Evolutionary conservation across 2,113 vertebrate genomes (phyloP), one percentile per base, ranked within the genome.

Genomic region (Colius striatus): DNA sequence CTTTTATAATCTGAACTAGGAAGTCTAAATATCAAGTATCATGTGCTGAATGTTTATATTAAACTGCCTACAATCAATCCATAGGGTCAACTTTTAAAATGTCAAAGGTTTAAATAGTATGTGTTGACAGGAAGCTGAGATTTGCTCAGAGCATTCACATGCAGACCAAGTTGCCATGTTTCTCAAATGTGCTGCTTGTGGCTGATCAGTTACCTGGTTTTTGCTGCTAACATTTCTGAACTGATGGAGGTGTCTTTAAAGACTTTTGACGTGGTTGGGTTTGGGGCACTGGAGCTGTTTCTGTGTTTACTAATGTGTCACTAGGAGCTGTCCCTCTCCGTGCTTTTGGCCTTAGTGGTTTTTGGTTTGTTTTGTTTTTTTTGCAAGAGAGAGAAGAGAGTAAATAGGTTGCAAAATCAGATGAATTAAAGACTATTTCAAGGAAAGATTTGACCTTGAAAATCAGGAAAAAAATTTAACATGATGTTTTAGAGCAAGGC

Each of bases 1-100:
- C 82, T 81, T 61, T 90, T 77, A 93, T 93, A 96, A 88, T 86
- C 92, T 86, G 62, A 96, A 48, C 32, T 67, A 67, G 61, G 65
- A 91, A 93, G 85, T 92, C 96, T 93, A 96, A 96, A 95, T 97
- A 92, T 84, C 94, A 95, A 91, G 80, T 84, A 92, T 77, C 82
- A 61, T 92, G 85, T 90, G 92, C 65, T 93, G 92, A 92, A 88
- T 93, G 79, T 92, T 93, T 93, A 60, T 95, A 89, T 92, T 92
- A 93, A 95, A 45, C 75, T 86, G 47, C 70, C 58, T 91, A 79
- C 82, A 83, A 93, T 88, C 84, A 91, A 76, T 96, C 89, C 73
- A 63, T n/a, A 65, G 91, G 79, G 94, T 93, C 78, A 94, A 38
- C 82, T 83, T 95, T 71, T 77, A 71, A 93, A 97, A 94, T 96